Base-by-base conservation (phyloP, 2,888 invertebrate species). In the Cristatella mucedo region DNA sequence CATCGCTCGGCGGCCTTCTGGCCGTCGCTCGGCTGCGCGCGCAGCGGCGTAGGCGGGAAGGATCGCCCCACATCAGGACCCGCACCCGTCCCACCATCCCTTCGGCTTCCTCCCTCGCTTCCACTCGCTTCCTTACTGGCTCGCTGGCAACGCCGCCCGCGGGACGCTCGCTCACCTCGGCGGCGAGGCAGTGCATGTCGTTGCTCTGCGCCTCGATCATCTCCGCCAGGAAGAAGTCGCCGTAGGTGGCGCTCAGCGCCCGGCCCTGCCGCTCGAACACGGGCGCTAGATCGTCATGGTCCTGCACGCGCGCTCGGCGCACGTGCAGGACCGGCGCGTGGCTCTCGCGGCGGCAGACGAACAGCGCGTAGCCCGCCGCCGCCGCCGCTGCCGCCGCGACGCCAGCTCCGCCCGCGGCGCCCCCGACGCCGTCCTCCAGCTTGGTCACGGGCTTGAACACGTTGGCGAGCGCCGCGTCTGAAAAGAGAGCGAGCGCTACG, bases 281-380 rank as follows among this genome's bases (percentile, higher is more conserved):
- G n/a, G 65, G 66, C 1, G 59, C 58, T 41, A 66, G 46, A 38
- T 66, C 66, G 55, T 66, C 66, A 47, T 63, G 58, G 41, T 66
- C 66, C 42, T 66, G 61, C 9, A 65, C 63, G 33, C 63, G 56
- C 21, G 63, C 61, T 37, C 53, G 48, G 46, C 65, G 49, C 34
- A 65, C 56, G 48, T 62, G 59, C 4, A 65, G 51, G 5, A 61
- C 57, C 19, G 61, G 61, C 1, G 59, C 59, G 49, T 63, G 61
- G 13, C 56, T 49, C 47, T 61, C 56, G 41, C 65, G 49, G 37
- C 54, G 46, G 44, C 61, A 61, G 9, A 47, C 53, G 51, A 61
- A 64, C 15, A 60, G 29, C 11, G 48, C 50, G 38, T 53, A 49
- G 16, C 42, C 42, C n/a, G n/a, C n/a, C n/a, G n/a, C n/a, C n/a